Evolutionary conservation across 2,113 vertebrate species (phyloP).

Genomic region (Strigops habroptila): DNA sequence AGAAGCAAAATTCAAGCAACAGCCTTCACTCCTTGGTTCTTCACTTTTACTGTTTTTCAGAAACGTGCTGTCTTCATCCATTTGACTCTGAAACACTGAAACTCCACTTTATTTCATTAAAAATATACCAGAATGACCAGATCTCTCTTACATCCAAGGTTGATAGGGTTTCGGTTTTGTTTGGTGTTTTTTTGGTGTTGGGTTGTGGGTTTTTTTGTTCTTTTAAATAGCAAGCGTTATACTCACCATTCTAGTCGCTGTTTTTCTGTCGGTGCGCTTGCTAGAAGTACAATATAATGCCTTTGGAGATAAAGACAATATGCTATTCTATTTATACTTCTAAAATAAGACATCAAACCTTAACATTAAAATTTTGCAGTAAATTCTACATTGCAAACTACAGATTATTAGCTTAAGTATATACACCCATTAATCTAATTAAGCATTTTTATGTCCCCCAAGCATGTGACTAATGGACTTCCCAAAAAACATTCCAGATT

Average conservation of each 20-base stretch:
- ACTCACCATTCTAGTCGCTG: conserved; percentile 90
- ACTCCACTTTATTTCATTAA: background rate
- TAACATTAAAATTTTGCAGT: conserved; percentile 39
- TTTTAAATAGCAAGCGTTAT: conserved; percentile 8
- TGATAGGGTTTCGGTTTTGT: background rate
- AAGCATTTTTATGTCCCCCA: background rate
- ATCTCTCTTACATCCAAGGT: background rate
- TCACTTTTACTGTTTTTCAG: background rate
- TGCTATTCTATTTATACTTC: conserved; percentile 71
- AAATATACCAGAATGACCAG: background rate
- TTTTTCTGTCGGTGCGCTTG: conserved; percentile 85
- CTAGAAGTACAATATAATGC: conserved; percentile 92
- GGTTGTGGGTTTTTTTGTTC: background rate
- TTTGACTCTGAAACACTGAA: background rate
- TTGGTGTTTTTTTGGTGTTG: background rate
- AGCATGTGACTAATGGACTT: background rate
- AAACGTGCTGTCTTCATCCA: background rate
- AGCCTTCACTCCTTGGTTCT: background rate
- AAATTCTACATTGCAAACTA: conserved; percentile 7
- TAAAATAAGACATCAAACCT: conserved; percentile 61
- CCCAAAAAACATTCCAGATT: background rate
- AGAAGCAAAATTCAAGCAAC: background rate
- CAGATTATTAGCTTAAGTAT: background rate
- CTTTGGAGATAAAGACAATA: conserved; percentile 88
- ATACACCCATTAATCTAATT: background rate